Conservation (phyloP, 2,113 vertebrate species). For the Chroicocephalus ridibundus region DNA sequence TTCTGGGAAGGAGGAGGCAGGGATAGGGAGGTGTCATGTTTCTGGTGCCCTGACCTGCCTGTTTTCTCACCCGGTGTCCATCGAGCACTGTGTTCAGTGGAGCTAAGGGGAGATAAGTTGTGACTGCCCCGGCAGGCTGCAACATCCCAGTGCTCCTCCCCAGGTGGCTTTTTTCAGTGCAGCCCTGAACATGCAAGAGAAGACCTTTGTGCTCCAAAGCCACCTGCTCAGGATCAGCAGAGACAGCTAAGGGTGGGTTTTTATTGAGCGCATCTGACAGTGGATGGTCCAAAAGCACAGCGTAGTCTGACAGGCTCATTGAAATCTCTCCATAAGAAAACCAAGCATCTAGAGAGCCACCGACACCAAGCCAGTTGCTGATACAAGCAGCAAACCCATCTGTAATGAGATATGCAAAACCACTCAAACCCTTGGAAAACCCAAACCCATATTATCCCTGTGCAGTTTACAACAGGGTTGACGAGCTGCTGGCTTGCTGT, state of each 20-base stretch:
- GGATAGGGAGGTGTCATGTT: neutral
- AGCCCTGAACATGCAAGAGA: neutral
- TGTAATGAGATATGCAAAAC: neutral
- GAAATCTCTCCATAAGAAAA: neutral
- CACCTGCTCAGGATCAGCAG: neutral
- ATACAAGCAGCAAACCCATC: neutral
- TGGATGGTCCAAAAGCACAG: neutral
- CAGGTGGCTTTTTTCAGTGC: neutral
- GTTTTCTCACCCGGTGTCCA: neutral
- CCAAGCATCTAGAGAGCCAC: neutral
- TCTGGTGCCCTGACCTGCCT: neutral
- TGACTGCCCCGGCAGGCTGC: no score
- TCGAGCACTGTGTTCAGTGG: rapidly evolving
- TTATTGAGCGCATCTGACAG: neutral
- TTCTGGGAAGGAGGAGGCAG: neutral
- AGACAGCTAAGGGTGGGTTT: neutral
- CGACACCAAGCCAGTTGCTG: neutral
- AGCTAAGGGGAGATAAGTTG: neutral
- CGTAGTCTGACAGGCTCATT: neutral
- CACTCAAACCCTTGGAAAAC: neutral
- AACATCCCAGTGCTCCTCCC: neutral
- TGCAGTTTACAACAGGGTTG: neutral
- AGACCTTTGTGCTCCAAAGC: neutral
- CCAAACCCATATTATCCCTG: neutral
- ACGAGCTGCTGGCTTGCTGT: neutral